Evolutionary conservation across 1,140 invertebrate genomes (phyloP).

Genomic region (Drosophila miranda): DNA sequence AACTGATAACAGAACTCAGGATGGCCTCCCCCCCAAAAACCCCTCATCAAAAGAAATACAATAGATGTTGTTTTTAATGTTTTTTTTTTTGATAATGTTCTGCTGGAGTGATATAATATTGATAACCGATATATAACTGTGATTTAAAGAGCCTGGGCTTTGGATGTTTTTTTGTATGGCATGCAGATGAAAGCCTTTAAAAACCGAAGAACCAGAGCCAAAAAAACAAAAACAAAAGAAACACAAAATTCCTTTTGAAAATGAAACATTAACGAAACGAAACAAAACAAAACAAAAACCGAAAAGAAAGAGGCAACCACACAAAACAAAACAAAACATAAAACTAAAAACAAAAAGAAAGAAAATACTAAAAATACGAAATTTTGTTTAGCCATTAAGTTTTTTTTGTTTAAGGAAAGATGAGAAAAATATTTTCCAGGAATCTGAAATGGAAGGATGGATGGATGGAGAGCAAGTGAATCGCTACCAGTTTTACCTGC

Average conservation of each 20-base stretch:
- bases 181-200: conserved; percentile 18
- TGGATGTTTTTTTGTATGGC: conserved; percentile 56
- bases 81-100: conserved; percentile 41
- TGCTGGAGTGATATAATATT: conserved; percentile 57
- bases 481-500: conserved; percentile 80
- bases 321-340: conserved; percentile 41
- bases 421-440: neutral
- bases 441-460: conserved; percentile 8
- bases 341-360: conserved; percentile 31
- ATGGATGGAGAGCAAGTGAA: conserved; percentile 37
- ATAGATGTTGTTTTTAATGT: conserved; percentile 20
- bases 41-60: conserved; percentile 19
- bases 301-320: conserved; percentile 77
- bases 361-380: conserved; percentile 35
- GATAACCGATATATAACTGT: conserved; percentile 68
- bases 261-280: conserved; percentile 40
- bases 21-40: conserved; percentile 1
- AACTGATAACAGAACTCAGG: conserved; percentile 9
- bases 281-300: conserved; percentile 61
- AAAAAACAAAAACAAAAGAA: conserved; percentile 32
- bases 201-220: conserved; percentile 29
- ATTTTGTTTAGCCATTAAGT: conserved; percentile 65
- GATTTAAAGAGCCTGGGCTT: conserved; percentile 72
- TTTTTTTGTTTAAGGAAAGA: conserved; percentile 55
- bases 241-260: conserved; percentile 54